Evolutionary conservation across 2,888 invertebrate genomes (phyloP).

Genomic region (Apodemia mormo): DNA sequence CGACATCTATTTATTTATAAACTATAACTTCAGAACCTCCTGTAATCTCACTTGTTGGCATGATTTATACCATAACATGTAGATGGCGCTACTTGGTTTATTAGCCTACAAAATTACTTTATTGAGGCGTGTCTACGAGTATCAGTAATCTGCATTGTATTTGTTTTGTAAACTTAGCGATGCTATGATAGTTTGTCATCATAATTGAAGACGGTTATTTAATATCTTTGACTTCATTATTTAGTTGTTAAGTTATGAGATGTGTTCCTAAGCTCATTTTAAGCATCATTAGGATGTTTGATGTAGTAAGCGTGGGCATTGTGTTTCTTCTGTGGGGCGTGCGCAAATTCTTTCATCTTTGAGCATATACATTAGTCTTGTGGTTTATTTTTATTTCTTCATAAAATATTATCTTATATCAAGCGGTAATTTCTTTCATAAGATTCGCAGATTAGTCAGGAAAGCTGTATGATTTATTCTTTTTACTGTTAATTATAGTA

Average conservation of each 20-base stretch:
- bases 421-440: no score
- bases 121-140: neutral
- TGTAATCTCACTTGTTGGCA: no score
- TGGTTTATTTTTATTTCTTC: neutral
- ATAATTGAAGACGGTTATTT: neutral
- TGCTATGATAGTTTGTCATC: neutral
- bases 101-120: neutral
- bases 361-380: neutral
- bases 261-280: neutral
- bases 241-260: neutral
- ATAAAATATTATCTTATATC: neutral
- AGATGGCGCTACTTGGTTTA: no score
- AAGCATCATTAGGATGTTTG: neutral
- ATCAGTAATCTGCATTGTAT: neutral
- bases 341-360: neutral
- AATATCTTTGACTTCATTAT: neutral
- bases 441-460: neutral
- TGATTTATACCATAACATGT: no score
- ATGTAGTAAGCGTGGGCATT: neutral
- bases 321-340: neutral
- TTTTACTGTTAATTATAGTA: neutral
- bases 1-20: no score
- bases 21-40: no score
- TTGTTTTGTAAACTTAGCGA: slow-evolving; percentile 9
- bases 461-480: neutral